Evolutionary conservation across 2,113 vertebrate genomes (phyloP).

Genomic region (Tautogolabrus adspersus): DNA sequence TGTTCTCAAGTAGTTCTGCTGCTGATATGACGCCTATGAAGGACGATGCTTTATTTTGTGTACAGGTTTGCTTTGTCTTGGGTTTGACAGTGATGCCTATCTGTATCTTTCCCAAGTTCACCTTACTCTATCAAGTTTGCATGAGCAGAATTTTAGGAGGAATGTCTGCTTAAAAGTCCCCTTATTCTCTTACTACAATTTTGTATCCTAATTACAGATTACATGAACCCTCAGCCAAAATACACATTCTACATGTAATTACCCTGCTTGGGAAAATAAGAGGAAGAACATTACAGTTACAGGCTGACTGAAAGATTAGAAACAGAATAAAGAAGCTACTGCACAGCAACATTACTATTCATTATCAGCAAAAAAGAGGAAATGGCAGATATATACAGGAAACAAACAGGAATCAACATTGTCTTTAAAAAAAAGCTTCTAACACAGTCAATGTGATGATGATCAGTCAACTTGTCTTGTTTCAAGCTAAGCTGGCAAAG

Average conservation of each 20-base stretch:
- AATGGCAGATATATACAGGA: slow-evolving; percentile 57
- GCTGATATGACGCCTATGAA: not conserved
- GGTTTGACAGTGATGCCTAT: slow-evolving; percentile 14
- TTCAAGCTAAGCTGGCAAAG: slow-evolving; percentile 10
- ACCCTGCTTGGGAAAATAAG: slow-evolving; percentile 33
- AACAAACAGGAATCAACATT: slow-evolving; percentile 61
- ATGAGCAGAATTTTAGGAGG: slow-evolving; percentile 8
- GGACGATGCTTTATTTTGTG: not conserved
- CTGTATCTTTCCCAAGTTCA: slow-evolving; percentile 23
- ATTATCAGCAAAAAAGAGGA: slow-evolving; percentile 40
- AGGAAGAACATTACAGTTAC: slow-evolving; percentile 27
- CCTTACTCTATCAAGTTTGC: not conserved
- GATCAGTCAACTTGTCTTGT: slow-evolving; percentile 1
- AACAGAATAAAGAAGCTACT: slow-evolving; percentile 1
- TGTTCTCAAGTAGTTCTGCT: slow-evolving; percentile 12
- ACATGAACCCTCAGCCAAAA: slow-evolving; percentile 44
- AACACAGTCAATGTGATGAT: slow-evolving; percentile 19
- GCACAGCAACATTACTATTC: not conserved
- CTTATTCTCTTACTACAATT: slow-evolving; percentile 24
- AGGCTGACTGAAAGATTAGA: slow-evolving; percentile 3
- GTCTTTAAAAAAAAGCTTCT: slow-evolving; percentile 13
- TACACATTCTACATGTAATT: slow-evolving; percentile 47
- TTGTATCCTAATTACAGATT: slow-evolving; percentile 60
- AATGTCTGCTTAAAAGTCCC: not conserved
- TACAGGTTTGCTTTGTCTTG: slow-evolving; percentile 20